A percentile compares a stretch with the other conserved stretches of the same genome.
These are phyloP conservation scores for Argyrosomus regius DNA, from an alignment of 2,797 vertebrate genomes.

Conservation along the genomic window DNA sequence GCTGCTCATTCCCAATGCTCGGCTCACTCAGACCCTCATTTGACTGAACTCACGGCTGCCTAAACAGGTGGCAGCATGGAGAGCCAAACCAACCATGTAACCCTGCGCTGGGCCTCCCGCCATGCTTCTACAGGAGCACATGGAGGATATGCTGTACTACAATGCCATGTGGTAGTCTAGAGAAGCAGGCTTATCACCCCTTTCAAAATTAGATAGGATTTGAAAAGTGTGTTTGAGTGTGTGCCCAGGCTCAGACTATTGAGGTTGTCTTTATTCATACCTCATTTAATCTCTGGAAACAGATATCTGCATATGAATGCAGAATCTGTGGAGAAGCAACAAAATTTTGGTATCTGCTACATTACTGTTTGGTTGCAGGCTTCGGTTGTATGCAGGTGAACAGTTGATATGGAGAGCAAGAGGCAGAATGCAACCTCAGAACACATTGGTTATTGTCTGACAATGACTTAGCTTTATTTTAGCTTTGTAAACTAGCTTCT, in stretches of 20 bases:
- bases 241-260: slow-evolving; percentile 11
- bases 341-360: too few species aligned
- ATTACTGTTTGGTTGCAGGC: too few species aligned
- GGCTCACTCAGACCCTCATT: slow-evolving; percentile 70
- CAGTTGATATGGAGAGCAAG: too few species aligned
- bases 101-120: slow-evolving; percentile 49
- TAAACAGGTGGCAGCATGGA: slow-evolving; percentile 69
- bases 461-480: too few species aligned
- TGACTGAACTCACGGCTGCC: slow-evolving; percentile 70
- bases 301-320: too few species aligned
- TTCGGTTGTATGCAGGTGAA: too few species aligned
- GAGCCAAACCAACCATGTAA: slow-evolving; percentile 71
- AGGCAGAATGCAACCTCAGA: too few species aligned
- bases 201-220: slow-evolving; percentile 43
- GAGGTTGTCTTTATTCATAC: slow-evolving; percentile 17
- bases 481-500: too few species aligned
- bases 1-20: slow-evolving; percentile 64
- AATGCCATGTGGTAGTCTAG: slow-evolving; percentile 27
- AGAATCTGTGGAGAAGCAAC: too few species aligned
- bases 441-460: too few species aligned
- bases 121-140: slow-evolving; percentile 38
- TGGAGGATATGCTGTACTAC: slow-evolving; percentile 45
- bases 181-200: slow-evolving; percentile 18
- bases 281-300: background rate
- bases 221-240: slow-evolving; percentile 35